These are phyloP conservation scores for Anser cygnoides DNA, from an alignment of 2,113 vertebrate species.

Conservation along the genomic window DNA sequence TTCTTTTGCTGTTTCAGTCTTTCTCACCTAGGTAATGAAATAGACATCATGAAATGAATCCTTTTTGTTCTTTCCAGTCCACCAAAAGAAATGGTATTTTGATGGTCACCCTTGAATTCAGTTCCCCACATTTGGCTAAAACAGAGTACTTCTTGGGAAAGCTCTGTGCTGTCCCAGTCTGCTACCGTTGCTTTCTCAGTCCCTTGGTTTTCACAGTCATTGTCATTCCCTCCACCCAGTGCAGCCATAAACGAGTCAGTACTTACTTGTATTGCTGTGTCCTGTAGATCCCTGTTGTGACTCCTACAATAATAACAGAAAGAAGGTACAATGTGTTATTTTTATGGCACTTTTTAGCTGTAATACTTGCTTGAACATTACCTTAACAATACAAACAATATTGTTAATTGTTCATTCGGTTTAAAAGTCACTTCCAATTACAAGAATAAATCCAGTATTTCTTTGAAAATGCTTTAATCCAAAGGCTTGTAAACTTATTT, in stretches of 20 bases:
- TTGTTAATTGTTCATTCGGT: background rate
- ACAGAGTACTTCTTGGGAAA: background rate
- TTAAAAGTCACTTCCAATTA: conserved; percentile 44
- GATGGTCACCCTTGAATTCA: background rate
- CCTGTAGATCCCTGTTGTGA: conserved; percentile 77
- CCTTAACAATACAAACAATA: conserved; percentile 5
- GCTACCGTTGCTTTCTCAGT: background rate
- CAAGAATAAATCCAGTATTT: conserved; percentile 17
- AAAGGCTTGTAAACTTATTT: conserved; percentile 28
- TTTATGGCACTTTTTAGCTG: conserved; percentile 4
- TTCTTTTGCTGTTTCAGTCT: background rate
- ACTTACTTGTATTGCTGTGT: conserved; percentile 89
- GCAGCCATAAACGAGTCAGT: background rate
- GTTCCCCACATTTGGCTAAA: background rate
- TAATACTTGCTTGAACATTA: background rate
- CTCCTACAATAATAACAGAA: conserved; percentile 79
- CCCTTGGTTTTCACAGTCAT: background rate
- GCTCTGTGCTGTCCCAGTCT: background rate
- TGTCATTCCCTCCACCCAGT: background rate
- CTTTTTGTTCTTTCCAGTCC: background rate
- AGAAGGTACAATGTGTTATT: conserved; percentile 60
- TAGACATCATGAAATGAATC: background rate
- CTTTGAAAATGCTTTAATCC: conserved; percentile 41
- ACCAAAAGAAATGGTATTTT: background rate
- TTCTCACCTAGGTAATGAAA: background rate